phyloP scores from a whole-genome alignment of 2,113 vertebrate species.

The Orientallactaga bullata region DNA sequence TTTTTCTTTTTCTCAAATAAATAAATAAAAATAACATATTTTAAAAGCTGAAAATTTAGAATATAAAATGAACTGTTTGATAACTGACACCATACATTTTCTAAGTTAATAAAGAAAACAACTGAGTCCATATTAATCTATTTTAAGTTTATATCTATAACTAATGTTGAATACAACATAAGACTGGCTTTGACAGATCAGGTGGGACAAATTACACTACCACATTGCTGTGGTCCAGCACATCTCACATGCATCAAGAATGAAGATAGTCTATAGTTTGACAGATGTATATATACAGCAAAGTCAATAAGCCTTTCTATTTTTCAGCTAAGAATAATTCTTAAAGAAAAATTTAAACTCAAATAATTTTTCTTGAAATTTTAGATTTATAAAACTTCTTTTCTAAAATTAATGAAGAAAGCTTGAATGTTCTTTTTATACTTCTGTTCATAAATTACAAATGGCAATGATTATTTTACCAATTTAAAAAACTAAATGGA shows the following conservation, averaged over 20 bases:
- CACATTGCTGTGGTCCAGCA: not conserved
- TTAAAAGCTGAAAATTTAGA: constrained; percentile 41
- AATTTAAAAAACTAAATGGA: constrained; percentile 42
- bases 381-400: too few species aligned
- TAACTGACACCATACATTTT: constrained; percentile 38
- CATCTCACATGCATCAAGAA: not conserved
- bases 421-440: not conserved
- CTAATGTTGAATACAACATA: not conserved
- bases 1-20: too few species aligned
- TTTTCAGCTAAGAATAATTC: not conserved
- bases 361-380: constrained; percentile 36
- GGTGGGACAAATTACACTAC: constrained; percentile 4
- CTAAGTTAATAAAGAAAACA: constrained; percentile 40
- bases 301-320: not conserved
- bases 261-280: constrained; percentile 31
- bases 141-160: constrained; percentile 30
- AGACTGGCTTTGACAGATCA: constrained; percentile 46
- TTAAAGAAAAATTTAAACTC: constrained; percentile 52
- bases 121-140: not conserved
- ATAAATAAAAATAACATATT: too few species aligned
- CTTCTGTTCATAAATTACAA: not conserved
- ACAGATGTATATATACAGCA: constrained; percentile 21
- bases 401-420: too few species aligned
- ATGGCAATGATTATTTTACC: too few species aligned
- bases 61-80: constrained; percentile 47